Conservation (phyloP, 1,140 invertebrate genomes). For the Stegodyphus mimosarum region DNA sequence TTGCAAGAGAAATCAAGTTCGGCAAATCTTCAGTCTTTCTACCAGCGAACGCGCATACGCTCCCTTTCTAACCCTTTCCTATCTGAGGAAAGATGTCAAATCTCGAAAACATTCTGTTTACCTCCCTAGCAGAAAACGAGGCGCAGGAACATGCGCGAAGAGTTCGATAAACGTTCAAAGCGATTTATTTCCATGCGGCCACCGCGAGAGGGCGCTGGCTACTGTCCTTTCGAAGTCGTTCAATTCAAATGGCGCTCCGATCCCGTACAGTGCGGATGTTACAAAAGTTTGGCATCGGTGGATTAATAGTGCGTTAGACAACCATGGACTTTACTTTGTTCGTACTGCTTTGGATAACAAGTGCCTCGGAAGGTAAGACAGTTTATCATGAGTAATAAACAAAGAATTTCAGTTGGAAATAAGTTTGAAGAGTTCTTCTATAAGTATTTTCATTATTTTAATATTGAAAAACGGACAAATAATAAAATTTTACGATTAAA, state of each 20-base stretch:
- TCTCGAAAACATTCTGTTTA: not conserved
- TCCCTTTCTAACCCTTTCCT: not conserved
- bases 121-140: not conserved
- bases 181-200: not conserved
- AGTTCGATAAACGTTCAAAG: not conserved
- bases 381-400: no score
- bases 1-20: no score
- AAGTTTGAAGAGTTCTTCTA: no score
- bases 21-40: no score
- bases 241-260: slow-evolving; percentile 50
- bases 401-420: no score
- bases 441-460: no score
- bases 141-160: not conserved
- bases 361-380: slow-evolving; percentile 49
- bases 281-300: slow-evolving; percentile 30
- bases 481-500: no score
- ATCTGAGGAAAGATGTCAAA: not conserved
- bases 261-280: slow-evolving; percentile 31
- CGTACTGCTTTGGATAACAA: slow-evolving; percentile 51
- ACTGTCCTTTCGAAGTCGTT: slow-evolving; percentile 17
- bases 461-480: no score
- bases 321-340: slow-evolving; percentile 44
- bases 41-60: no score
- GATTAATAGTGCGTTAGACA: slow-evolving; percentile 28
- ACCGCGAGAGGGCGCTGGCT: slow-evolving; percentile 35